phyloP scores from a whole-genome alignment of 2,797 vertebrate species.

The Tadarida brasiliensis region DNA sequence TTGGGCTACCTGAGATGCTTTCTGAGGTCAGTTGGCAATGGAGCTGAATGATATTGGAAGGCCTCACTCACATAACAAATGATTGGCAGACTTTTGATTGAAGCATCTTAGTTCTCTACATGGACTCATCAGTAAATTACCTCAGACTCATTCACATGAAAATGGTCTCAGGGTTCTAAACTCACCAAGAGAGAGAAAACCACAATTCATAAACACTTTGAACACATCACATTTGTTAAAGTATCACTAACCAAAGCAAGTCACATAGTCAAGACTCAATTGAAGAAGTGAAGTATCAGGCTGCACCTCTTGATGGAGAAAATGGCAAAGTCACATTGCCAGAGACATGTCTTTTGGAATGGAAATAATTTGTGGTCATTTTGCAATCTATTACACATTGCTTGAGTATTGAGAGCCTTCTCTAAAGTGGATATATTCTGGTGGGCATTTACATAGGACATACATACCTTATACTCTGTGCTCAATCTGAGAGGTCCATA shows the following conservation, averaged over 20 bases:
- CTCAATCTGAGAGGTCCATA: background rate
- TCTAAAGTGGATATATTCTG: slow-evolving; percentile 28
- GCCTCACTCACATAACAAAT: background rate
- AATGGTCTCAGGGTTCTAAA: slow-evolving; percentile 18
- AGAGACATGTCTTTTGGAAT: background rate
- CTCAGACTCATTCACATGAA: background rate
- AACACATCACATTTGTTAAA: slow-evolving; percentile 6
- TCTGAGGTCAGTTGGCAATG: background rate
- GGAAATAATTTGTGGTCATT: background rate
- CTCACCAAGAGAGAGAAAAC: slow-evolving; percentile 1
- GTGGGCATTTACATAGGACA: background rate
- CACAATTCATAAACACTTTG: background rate
- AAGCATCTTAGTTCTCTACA: background rate
- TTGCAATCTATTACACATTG: background rate
- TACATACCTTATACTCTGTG: slow-evolving; percentile 7
- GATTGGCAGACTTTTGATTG: background rate
- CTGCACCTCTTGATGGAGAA: background rate
- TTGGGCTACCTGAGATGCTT: background rate
- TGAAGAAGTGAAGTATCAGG: background rate
- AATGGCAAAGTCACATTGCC: background rate
- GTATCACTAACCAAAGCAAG: background rate
- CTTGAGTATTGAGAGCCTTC: background rate
- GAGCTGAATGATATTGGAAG: background rate
- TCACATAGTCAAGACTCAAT: background rate
- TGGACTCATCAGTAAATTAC: background rate